Evolutionary conservation across 92 coral and sea anemone genomes (phyloP).

Genomic region (Pocillopora meandrina): DNA sequence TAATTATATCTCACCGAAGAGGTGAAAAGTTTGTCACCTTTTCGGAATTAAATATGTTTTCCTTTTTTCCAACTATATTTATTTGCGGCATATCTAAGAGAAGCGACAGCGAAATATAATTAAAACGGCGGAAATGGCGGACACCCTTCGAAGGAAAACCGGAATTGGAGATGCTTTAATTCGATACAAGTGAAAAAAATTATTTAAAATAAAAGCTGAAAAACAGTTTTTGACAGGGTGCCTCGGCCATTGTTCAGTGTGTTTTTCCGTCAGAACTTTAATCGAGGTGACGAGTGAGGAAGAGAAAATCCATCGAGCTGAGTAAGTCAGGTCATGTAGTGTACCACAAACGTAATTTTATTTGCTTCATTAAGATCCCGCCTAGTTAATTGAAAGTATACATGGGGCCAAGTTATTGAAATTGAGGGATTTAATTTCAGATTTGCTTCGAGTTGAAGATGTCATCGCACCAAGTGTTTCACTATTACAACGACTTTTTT

Average conservation of each 20-base stretch:
- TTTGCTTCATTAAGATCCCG: too few relatives aligned
- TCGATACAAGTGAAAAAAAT: neutral
- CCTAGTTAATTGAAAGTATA: too few relatives aligned
- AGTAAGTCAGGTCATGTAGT: too few relatives aligned
- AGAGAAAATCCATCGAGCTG: too few relatives aligned
- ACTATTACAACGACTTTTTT: too few relatives aligned
- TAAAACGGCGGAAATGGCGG: neutral
- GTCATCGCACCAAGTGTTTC: neutral
- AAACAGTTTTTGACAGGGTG: neutral
- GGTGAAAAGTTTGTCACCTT: neutral
- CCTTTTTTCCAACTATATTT: neutral
- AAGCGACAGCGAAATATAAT: neutral
- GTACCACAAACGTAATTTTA: too few relatives aligned
- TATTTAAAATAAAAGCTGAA: neutral
- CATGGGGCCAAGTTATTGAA: neutral
- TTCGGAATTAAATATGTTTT: neutral
- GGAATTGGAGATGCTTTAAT: constrained; percentile 8
- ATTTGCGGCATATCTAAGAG: constrained; percentile 1
- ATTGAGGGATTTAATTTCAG: neutral
- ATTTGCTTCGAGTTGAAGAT: neutral
- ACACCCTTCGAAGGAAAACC: neutral
- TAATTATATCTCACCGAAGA: neutral
- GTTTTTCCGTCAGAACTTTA: too few relatives aligned
- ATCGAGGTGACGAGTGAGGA: too few relatives aligned
- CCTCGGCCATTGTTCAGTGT: too few relatives aligned